A percentile compares a stretch with the other conserved stretches of the same genome.
phyloP scores from a whole-genome alignment of 2,797 vertebrate species.

The Cyclura pinguis region DNA sequence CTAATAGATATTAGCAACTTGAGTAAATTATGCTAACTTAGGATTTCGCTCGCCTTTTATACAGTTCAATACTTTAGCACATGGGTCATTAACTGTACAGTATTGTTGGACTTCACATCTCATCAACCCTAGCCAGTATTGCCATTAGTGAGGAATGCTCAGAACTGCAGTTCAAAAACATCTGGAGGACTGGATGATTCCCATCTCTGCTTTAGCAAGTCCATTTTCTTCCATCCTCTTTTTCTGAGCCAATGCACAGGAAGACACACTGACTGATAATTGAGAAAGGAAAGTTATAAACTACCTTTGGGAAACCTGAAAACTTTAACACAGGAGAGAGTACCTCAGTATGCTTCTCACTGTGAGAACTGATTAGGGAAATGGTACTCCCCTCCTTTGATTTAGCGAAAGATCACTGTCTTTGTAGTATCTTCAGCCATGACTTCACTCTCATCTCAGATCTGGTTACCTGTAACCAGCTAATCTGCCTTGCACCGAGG shows the following conservation, averaged over 20 bases:
- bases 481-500: not conserved
- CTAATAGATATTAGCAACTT: not conserved
- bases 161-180: too few species aligned
- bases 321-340: too few species aligned
- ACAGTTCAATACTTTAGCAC: too few species aligned
- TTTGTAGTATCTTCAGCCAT: not conserved
- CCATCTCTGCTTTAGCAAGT: not conserved
- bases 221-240: not conserved
- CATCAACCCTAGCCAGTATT: too few species aligned
- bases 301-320: not conserved
- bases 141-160: too few species aligned
- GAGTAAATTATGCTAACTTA: not conserved
- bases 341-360: not conserved
- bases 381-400: not conserved
- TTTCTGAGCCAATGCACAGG: not conserved
- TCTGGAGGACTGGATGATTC: too few species aligned
- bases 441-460: not conserved
- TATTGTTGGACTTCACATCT: too few species aligned
- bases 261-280: not conserved
- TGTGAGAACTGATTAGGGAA: not conserved
- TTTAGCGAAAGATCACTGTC: not conserved
- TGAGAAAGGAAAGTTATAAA: not conserved
- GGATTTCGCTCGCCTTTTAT: not conserved
- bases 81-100: too few species aligned
- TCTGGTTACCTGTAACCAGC: too few species aligned